Evolutionary conservation across 2,113 vertebrate species (phyloP).

Genomic region (Gopherus evgoodei): DNA sequence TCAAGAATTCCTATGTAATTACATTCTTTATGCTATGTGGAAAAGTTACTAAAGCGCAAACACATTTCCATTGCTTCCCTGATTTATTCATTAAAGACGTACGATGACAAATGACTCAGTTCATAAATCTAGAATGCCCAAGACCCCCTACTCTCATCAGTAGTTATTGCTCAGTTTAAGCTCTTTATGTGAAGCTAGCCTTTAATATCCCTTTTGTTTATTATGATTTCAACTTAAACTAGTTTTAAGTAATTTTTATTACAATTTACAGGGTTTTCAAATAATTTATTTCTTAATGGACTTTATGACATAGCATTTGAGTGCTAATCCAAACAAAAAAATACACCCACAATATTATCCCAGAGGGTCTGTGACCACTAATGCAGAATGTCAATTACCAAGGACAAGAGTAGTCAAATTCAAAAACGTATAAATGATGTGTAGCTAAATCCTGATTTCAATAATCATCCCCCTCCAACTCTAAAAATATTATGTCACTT

Average conservation of each 20-base stretch:
- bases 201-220: not conserved
- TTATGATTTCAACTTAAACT: not conserved
- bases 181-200: not conserved
- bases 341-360: not conserved
- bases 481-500: not conserved
- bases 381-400: not conserved
- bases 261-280: not conserved
- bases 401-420: not conserved
- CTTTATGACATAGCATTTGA: not conserved
- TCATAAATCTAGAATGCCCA: not conserved
- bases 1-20: not conserved
- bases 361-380: not conserved
- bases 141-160: not conserved
- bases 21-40: not conserved
- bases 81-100: accelerated
- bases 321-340: not conserved
- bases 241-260: not conserved
- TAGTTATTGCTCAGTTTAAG: not conserved
- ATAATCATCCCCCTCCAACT: not conserved
- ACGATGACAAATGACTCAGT: not conserved
- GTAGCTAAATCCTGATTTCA: not conserved
- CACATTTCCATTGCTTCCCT: not conserved
- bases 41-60: not conserved
- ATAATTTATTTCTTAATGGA: not conserved
- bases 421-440: not conserved